A percentile compares a stretch with the other conserved stretches of the same genome.
These are phyloP conservation scores for Drosophila nigromelanica DNA, from an alignment of 1,140 invertebrate genomes.

Conservation along the genomic window DNA sequence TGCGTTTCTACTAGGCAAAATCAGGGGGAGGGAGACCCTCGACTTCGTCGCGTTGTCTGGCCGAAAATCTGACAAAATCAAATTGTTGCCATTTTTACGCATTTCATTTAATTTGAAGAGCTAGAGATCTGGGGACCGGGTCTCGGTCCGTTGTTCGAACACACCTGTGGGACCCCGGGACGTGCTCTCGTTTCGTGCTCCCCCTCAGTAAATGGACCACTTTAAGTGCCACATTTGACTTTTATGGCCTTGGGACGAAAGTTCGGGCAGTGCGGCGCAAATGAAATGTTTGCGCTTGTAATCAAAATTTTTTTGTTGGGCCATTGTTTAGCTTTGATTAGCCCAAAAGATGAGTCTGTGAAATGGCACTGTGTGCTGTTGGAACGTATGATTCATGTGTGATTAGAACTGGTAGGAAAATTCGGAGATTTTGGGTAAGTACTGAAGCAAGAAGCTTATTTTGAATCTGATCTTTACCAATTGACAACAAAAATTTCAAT, in stretches of 20 bases:
- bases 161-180: constrained; percentile 70
- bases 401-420: constrained; percentile 2
- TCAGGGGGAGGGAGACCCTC: background rate
- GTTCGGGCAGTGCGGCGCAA: constrained; percentile 41
- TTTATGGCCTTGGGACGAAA: constrained; percentile 55
- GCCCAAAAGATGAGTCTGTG: constrained; percentile 57
- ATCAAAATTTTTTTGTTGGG: constrained; percentile 58
- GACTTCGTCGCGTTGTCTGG: constrained; percentile 36
- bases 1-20: constrained; percentile 48
- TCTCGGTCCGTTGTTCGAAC: constrained; percentile 19
- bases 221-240: constrained; percentile 81
- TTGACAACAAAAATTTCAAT: too few relatives aligned
- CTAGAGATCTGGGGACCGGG: constrained; percentile 13
- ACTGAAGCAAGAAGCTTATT: too few relatives aligned
- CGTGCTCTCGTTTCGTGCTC: constrained; percentile 26
- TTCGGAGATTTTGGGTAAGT: too few relatives aligned
- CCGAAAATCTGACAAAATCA: constrained; percentile 80
- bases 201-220: constrained; percentile 62
- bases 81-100: constrained; percentile 83
- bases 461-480: too few relatives aligned
- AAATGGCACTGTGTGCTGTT: background rate
- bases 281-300: constrained; percentile 71
- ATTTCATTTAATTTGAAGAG: constrained; percentile 82
- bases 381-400: constrained; percentile 7
- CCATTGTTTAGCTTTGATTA: constrained; percentile 78